Base-by-base conservation (phyloP, 1,140 invertebrate genomes). In the Ylistrum balloti region DNA sequence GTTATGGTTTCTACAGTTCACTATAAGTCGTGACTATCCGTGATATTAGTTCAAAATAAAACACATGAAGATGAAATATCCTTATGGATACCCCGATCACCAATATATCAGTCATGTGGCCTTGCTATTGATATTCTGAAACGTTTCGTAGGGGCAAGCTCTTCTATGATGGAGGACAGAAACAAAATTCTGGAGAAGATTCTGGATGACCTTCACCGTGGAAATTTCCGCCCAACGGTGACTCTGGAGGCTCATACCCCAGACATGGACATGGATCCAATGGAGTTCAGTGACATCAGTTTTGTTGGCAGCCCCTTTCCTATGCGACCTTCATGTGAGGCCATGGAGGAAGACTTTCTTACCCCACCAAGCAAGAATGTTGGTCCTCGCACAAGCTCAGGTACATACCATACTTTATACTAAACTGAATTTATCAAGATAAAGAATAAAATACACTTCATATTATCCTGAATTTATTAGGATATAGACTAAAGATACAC, bases 251-350 rank as follows among this genome's bases (percentile, higher is more conserved):
- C 35, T 33, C 32, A 86, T 33, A 41, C 92, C 88, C 85, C 92
- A 86, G 41, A 93, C 88, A 74, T 35, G 33, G 91, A 93, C 15
- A 88, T 90, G 9, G 91, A 93, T 33, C 91, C 90, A 3, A 91
- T 94, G 87, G 93, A 94, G 32, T 91, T 94, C 45, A 94, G 93
- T 88, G 90, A 91, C 41, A 94, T 94, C 90, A 94, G 93, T 45
- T 88, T 94, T 48, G 89, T 91, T n/a, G 93, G 93, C n/a, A 94
- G 93, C 32, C 94, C 93, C 15, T 92, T 93, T 91, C 86, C 91
- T 28, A 91, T 92, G 34, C 86, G 93, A 35, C 91, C 92, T 5
- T 85, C 85, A 28, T 92, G 91, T 88, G 93, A 94, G 45, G 87
- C 56, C 5, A 91, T 91, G 89, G 93, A 93, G 17, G 93, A 94